A percentile compares a stretch with the other conserved stretches of the same genome.
Conservation (phyloP, 2,888 invertebrate species). For the Chelonus formosanus region DNA sequence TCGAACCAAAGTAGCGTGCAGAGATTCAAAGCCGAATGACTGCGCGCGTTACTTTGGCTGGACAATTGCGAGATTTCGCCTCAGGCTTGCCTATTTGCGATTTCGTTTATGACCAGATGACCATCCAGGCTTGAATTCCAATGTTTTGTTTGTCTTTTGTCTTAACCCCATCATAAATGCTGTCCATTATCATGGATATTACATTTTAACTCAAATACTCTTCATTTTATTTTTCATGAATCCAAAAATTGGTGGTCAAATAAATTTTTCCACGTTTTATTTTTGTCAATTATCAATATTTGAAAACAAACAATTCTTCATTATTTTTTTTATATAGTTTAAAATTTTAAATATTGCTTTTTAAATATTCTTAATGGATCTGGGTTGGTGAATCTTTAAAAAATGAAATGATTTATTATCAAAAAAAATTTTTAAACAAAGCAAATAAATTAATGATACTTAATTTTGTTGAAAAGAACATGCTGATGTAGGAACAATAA, state of each 20-base stretch:
- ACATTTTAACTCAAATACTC: conserved; percentile 8
- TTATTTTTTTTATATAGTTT: too few relatives aligned
- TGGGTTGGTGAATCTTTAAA: too few relatives aligned
- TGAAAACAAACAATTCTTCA: too few relatives aligned
- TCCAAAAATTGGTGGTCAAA: not conserved
- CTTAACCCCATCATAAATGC: not conserved
- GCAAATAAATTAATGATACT: too few relatives aligned
- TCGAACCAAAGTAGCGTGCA: conserved; percentile 32
- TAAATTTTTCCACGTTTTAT: too few relatives aligned
- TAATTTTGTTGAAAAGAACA: too few relatives aligned
- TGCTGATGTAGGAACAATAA: too few relatives aligned
- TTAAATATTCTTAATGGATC: too few relatives aligned
- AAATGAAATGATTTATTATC: too few relatives aligned
- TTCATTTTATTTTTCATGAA: not conserved
- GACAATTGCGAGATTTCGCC: conserved; percentile 25
- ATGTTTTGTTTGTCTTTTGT: not conserved
- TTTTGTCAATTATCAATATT: too few relatives aligned
- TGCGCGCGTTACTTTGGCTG: conserved; percentile 15
- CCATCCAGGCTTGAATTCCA: not conserved
- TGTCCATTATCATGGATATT: conserved; percentile 1
- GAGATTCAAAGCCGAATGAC: conserved; percentile 27
- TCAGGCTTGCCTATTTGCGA: conserved; percentile 21
- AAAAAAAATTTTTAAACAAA: too few relatives aligned
- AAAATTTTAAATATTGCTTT: too few relatives aligned
- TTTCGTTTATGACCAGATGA: conserved; percentile 15